A percentile compares a stretch with the other conserved stretches of the same genome.
phyloP scores from a whole-genome alignment of 1,140 invertebrate genomes.

The Drosophila obscura region DNA sequence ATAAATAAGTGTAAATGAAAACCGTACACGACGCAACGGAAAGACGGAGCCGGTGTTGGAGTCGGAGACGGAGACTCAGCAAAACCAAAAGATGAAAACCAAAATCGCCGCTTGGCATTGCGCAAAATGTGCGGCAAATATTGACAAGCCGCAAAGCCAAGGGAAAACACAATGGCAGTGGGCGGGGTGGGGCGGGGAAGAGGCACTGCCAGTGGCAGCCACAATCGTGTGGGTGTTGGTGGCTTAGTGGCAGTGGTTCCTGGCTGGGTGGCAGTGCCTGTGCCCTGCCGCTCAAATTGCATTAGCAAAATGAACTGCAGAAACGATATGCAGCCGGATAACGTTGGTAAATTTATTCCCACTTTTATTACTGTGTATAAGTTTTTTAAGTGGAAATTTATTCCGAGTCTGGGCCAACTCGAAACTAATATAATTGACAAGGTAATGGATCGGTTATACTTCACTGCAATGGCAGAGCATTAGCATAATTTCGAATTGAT shows the following conservation, averaged over 20 bases:
- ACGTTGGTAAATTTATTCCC: constrained; percentile 28
- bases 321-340: constrained; percentile 16
- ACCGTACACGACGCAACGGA: constrained; percentile 10
- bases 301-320: constrained; percentile 52
- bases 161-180: background rate
- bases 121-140: constrained; percentile 74
- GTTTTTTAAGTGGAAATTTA: constrained; percentile 22
- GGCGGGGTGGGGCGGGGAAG: background rate
- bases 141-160: constrained; percentile 34
- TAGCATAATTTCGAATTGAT: background rate
- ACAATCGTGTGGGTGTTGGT: constrained; percentile 23
- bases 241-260: constrained; percentile 11
- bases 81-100: constrained; percentile 50
- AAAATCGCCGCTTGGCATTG: constrained; percentile 52
- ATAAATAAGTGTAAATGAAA: constrained; percentile 75
- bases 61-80: background rate
- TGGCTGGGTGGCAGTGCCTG: constrained; percentile 6
- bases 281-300: constrained; percentile 52
- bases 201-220: constrained; percentile 5
- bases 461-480: background rate
- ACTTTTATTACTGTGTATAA: constrained; percentile 13
- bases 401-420: background rate
- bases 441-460: no score
- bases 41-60: no score
- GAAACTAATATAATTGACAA: no score